Percentiles rank a stretch among this genome's conserved stretches.
Evolutionary conservation across 2,797 vertebrate genomes (phyloP).

Genomic region (Pterois miles): DNA sequence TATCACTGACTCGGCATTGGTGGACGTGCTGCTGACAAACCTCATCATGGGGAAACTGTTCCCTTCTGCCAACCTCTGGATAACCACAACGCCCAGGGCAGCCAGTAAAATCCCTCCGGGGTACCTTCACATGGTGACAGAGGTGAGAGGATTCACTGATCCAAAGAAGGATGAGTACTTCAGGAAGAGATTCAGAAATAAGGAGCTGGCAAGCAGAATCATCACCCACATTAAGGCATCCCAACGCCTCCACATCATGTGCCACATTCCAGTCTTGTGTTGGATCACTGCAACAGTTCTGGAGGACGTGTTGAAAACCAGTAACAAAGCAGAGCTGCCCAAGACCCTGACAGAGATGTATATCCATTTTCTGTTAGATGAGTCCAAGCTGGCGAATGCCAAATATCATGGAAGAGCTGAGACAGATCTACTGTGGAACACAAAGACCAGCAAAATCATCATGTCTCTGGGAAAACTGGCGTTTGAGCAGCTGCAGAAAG

Average conservation of each 20-base stretch:
- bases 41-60: conserved; percentile 50
- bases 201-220: conserved; percentile 33
- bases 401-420: neutral
- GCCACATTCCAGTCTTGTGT: conserved; percentile 18
- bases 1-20: conserved; percentile 4
- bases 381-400: neutral
- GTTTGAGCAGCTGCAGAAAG: conserved; percentile 31
- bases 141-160: conserved; percentile 46
- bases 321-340: neutral
- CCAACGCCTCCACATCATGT: conserved; percentile 35
- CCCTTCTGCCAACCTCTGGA: conserved; percentile 38
- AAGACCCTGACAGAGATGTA: conserved; percentile 28
- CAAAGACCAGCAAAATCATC: neutral
- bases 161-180: conserved; percentile 46
- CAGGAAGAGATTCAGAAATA: conserved; percentile 32
- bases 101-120: conserved; percentile 21
- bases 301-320: neutral
- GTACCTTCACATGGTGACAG: conserved; percentile 29
- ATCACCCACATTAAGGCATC: conserved; percentile 32
- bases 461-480: conserved; percentile 7
- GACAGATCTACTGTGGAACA: neutral
- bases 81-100: conserved; percentile 41
- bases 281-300: conserved; percentile 28
- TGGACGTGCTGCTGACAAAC: conserved; percentile 50
- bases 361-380: conserved; percentile 9